Evolutionary conservation across 2,113 vertebrate species (phyloP), one percentile per base, ranked within the genome.

Genomic region (Antigone vipio): DNA sequence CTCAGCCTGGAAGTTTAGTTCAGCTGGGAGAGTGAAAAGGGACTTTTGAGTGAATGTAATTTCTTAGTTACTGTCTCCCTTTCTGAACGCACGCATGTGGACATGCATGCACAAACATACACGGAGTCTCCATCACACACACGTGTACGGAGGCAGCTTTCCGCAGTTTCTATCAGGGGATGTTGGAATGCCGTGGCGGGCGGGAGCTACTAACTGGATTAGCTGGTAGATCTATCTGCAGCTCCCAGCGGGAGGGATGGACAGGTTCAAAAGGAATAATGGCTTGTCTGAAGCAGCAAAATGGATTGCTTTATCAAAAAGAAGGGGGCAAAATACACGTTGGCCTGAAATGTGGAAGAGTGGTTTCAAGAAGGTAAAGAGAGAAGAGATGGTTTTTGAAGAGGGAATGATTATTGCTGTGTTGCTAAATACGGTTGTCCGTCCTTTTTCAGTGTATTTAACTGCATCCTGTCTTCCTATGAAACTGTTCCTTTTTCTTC

Each of bases 191-290:
- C 94, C 94, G 75, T 95, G 96, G 94, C 97, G 97, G 97, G 96
- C 96, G 93, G 96, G 91, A 98, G 91, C 96, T 96, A 93, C 96
- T 97, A 97, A 97, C 97, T 78, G 95, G 95, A 98, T 98, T 98
- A 98, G 95, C 96, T 98, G 97, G 93, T 97, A 98, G 97, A 98
- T 98, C 97, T 97, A 96, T 98, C 97, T 97, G 95, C 92, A 95
- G 94, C 94, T 97, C 97, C 97, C 97, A 84, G 59, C 96, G 96
- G 97, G 94, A 92, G 21, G 87, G 64, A 15, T 77, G 56, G 92
- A 85, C 97, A 93, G 95, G 94, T 97, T 98, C 94, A 96, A 94
- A 92, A 97, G 97, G 97, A 97, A 96, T 97, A 98, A 98, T 78
- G 40, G 97, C 96, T 97, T 97, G 96, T 98, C 97, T 97, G 94